Conservation (phyloP, 2,888 invertebrate species). For the Pharmacophagus antenor region DNA sequence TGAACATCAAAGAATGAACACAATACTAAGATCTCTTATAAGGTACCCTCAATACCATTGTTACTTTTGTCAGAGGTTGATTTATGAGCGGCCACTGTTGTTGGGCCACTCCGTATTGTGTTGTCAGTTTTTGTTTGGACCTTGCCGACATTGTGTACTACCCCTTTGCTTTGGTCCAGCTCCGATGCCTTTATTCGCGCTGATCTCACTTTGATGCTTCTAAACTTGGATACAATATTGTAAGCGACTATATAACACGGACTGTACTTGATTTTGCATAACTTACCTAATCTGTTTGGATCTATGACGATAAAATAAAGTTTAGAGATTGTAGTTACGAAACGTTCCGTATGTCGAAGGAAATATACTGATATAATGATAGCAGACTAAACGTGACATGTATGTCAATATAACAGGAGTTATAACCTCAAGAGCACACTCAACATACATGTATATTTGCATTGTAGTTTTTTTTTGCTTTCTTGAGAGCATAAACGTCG, state of each 20-base stretch:
- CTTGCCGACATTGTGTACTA: constrained; percentile 77
- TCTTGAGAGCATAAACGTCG: constrained; percentile 17
- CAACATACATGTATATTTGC: neutral
- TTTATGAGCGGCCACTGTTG: constrained; percentile 80
- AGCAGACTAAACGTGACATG: neutral
- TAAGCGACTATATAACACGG: constrained; percentile 48
- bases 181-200: constrained; percentile 71
- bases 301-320: constrained; percentile 11
- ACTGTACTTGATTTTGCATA: constrained; percentile 33
- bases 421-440: no score
- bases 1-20: constrained; percentile 80
- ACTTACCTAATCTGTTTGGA: constrained; percentile 26
- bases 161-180: constrained; percentile 72
- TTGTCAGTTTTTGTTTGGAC: constrained; percentile 78
- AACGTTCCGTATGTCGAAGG: neutral
- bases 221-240: constrained; percentile 65
- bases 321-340: neutral
- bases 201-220: constrained; percentile 77
- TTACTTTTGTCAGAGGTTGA: constrained; percentile 80
- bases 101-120: constrained; percentile 77
- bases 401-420: no score
- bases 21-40: constrained; percentile 81
- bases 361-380: neutral
- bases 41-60: constrained; percentile 81
- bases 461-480: constrained; percentile 18